phyloP scores from a whole-genome alignment of 2,113 vertebrate genomes.

The Xyrauchen texanus region DNA sequence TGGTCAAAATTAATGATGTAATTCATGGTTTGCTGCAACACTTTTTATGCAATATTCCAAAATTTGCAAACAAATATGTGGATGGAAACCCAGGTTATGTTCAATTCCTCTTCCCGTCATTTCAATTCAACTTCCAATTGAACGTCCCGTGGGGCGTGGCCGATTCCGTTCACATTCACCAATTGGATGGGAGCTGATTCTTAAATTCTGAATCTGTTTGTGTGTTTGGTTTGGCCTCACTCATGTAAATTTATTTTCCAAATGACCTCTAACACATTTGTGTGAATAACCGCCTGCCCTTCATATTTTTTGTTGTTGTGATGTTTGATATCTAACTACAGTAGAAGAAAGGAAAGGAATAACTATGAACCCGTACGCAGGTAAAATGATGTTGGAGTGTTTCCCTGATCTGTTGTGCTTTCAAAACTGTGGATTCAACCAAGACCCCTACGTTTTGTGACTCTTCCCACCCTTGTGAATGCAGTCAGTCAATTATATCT shows the following conservation, averaged over 20 bases:
- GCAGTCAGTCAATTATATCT: neutral
- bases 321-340: slow-evolving; percentile 44
- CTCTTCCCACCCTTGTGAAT: neutral
- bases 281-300: slow-evolving; percentile 30
- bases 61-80: too few species aligned
- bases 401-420: slow-evolving; percentile 32
- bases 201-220: too few species aligned
- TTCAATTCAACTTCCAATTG: too few species aligned
- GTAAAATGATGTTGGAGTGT: slow-evolving; percentile 25
- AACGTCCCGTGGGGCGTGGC: too few species aligned
- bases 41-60: too few species aligned
- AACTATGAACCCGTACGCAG: slow-evolving; percentile 65
- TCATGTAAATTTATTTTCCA: neutral
- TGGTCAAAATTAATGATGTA: too few species aligned
- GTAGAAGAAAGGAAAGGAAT: slow-evolving; percentile 69
- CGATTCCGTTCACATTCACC: too few species aligned
- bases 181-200: too few species aligned
- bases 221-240: too few species aligned
- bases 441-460: slow-evolving; percentile 8
- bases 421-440: slow-evolving; percentile 1
- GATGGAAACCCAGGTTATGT: too few species aligned
- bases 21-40: too few species aligned
- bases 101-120: too few species aligned
- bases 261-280: neutral
- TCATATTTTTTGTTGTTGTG: slow-evolving; percentile 27